Percentiles rank a stretch among this genome's conserved stretches.
Conservation (phyloP, 2,888 invertebrate species). For the Eristalinus aeneus region DNA sequence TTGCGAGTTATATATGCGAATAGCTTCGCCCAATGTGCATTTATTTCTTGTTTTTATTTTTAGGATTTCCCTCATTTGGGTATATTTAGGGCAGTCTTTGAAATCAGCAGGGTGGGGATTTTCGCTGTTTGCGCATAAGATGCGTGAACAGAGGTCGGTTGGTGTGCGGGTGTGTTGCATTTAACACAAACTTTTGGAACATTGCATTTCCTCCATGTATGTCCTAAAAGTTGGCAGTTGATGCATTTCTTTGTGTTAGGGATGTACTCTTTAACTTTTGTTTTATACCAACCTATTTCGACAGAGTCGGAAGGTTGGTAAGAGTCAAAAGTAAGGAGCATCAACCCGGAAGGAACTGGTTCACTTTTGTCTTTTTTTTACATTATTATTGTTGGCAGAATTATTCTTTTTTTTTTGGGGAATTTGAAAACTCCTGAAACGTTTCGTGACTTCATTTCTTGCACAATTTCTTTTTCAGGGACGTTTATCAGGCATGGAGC, state of each 20-base stretch:
- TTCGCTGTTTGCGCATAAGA: not conserved
- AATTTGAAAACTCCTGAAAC: no score
- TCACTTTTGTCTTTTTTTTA: no score
- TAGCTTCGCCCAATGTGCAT: no score
- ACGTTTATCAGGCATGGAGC: no score
- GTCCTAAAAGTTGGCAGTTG: conserved; percentile 19
- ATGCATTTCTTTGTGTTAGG: conserved; percentile 33
- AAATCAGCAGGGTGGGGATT: not conserved
- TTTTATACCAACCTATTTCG: not conserved
- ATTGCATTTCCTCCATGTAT: not conserved
- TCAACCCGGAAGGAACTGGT: not conserved
- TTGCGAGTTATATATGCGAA: no score
- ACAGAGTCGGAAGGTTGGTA: conserved; percentile 4
- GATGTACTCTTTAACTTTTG: conserved; percentile 4
- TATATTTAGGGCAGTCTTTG: not conserved
- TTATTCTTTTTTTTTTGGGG: no score
- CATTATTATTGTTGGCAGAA: no score
- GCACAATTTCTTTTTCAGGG: no score
- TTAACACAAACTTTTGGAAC: not conserved
- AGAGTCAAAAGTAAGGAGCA: conserved; percentile 12
- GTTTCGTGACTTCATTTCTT: no score
- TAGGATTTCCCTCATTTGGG: no score
- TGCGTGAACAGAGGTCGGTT: not conserved
- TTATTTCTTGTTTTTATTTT: no score
- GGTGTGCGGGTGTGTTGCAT: conserved; percentile 1